These are phyloP conservation scores for Chiloscyllium plagiosum DNA, from an alignment of 2,113 vertebrate genomes.

Conservation along the genomic window DNA sequence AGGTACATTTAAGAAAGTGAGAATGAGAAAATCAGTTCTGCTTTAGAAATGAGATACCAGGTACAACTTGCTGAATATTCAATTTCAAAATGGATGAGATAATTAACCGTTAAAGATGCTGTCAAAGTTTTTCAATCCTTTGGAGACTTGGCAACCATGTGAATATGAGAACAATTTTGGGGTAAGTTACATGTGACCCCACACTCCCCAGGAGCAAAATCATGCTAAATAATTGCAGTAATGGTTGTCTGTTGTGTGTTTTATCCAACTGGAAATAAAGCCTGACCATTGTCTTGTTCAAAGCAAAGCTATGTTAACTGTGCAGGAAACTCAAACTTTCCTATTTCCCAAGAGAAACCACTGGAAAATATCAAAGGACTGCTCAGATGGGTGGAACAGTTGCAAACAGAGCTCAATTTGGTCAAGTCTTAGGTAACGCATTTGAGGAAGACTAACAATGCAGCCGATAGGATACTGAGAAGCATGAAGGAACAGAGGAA, in stretches of 20 bases:
- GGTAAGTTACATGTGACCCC: not conserved
- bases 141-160: not conserved
- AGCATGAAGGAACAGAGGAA: not conserved
- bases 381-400: not conserved
- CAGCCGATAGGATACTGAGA: not conserved
- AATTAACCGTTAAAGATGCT: not conserved
- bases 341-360: not conserved
- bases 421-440: not conserved
- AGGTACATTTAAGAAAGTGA: not conserved
- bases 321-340: not conserved
- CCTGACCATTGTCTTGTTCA: not conserved
- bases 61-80: not conserved
- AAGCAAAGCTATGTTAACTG: no score
- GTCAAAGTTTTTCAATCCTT: not conserved
- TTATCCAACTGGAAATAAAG: not conserved
- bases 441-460: not conserved
- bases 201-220: no score
- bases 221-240: not conserved
- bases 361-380: not conserved
- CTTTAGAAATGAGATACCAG: not conserved
- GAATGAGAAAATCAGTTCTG: not conserved
- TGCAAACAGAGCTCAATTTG: not conserved
- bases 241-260: no score
- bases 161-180: not conserved
- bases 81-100: not conserved